A percentile compares a stretch with the other conserved stretches of the same genome.
These are phyloP conservation scores for Odocoileus virginianus DNA, from an alignment of 2,113 vertebrate species.

Conservation along the genomic window DNA sequence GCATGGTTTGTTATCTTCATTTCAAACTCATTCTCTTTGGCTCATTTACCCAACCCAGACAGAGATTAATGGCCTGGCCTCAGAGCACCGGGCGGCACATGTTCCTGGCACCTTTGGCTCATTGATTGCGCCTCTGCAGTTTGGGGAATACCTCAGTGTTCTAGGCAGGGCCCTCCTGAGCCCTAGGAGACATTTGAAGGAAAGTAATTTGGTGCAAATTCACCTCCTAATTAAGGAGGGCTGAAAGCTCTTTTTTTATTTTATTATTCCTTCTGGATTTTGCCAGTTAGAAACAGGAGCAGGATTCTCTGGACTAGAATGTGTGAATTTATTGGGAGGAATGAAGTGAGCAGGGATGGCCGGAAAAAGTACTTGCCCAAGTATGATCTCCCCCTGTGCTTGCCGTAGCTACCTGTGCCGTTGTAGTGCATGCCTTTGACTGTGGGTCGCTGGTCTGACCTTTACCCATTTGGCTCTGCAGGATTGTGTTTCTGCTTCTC, in stretches of 20 bases:
- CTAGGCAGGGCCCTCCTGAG: neutral
- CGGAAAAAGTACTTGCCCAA: neutral
- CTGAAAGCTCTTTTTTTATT: neutral
- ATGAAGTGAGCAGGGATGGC: neutral
- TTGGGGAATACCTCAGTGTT: slow-evolving; percentile 7
- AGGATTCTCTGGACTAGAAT: neutral
- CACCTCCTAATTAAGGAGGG: slow-evolving; percentile 27
- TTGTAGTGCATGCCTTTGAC: neutral
- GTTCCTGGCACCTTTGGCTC: slow-evolving; percentile 24
- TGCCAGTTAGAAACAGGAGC: neutral
- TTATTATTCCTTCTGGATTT: slow-evolving; percentile 15
- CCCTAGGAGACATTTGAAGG: neutral
- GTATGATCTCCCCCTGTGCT: neutral
- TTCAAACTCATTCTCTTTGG: slow-evolving; percentile 61
- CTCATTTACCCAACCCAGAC: slow-evolving; percentile 56
- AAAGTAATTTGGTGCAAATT: slow-evolving; percentile 19
- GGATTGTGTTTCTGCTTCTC: neutral
- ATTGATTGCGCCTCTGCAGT: neutral
- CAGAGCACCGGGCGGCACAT: neutral
- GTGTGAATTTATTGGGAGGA: slow-evolving; percentile 11
- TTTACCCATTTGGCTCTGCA: neutral
- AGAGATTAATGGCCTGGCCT: slow-evolving; percentile 42
- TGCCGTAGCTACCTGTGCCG: neutral
- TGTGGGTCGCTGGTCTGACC: neutral
- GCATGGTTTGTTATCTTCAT: slow-evolving; percentile 16